Conservation (phyloP, 2,888 invertebrate genomes). For the Sesamia inferens region DNA sequence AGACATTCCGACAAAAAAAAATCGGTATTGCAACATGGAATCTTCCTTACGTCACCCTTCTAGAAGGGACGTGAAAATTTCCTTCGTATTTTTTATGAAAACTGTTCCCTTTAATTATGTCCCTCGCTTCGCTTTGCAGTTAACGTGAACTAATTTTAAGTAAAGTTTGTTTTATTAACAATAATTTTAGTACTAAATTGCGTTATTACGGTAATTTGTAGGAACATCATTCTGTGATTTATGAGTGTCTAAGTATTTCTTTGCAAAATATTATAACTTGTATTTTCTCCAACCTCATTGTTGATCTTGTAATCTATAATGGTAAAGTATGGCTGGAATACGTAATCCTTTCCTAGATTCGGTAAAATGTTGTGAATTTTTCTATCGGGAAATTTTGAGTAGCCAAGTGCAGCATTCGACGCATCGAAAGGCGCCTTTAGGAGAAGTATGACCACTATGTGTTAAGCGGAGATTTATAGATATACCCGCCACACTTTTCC, state of each 20-base stretch:
- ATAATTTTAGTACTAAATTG: constrained; percentile 42
- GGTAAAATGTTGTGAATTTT: background rate
- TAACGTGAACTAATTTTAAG: constrained; percentile 44
- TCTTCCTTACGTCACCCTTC: constrained; percentile 2
- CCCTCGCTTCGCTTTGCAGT: constrained; percentile 13
- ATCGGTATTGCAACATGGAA: constrained; percentile 16
- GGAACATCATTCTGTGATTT: constrained; percentile 22
- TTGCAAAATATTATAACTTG: background rate
- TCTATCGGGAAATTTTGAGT: background rate
- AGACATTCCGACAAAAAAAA: too few species aligned
- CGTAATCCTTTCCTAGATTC: background rate
- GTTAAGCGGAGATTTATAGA: too few species aligned
- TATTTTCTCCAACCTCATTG: background rate
- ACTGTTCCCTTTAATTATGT: constrained; percentile 39
- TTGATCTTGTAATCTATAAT: background rate
- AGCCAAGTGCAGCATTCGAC: background rate
- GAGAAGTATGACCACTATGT: too few species aligned
- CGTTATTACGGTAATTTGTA: constrained; percentile 39
- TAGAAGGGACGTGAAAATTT: constrained; percentile 6
- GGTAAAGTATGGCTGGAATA: too few species aligned
- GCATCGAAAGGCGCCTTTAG: too few species aligned
- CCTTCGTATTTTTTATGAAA: constrained; percentile 42
- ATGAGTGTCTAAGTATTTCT: background rate
- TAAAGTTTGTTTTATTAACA: constrained; percentile 54
- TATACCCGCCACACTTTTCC: too few species aligned